A percentile compares a stretch with the other conserved stretches of the same genome.
Evolutionary conservation across 2,797 vertebrate species (phyloP).

Genomic region (Buphagus erythrorhynchus): DNA sequence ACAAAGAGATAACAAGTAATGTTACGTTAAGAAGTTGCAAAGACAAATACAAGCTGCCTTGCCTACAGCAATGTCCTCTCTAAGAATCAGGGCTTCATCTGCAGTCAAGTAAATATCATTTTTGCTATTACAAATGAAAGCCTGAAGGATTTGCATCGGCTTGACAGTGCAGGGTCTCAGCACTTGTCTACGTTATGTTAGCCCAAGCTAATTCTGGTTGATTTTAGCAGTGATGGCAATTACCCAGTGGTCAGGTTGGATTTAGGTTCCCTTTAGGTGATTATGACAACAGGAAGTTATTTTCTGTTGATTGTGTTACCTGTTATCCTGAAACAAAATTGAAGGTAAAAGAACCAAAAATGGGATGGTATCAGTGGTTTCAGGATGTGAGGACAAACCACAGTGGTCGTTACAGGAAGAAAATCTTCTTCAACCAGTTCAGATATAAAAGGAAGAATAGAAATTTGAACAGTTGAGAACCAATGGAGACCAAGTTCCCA

Average conservation of each 20-base stretch:
- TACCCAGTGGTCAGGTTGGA: neutral
- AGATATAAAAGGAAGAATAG: neutral
- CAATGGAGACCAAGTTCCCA: neutral
- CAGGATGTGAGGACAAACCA: neutral
- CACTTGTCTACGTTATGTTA: neutral
- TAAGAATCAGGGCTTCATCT: neutral
- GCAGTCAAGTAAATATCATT: neutral
- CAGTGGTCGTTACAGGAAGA: neutral
- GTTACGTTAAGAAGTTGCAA: neutral
- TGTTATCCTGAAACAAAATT: neutral
- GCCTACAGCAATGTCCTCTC: neutral
- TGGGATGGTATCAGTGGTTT: neutral
- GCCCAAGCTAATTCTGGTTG: neutral
- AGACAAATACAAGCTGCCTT: neutral
- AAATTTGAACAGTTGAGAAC: neutral
- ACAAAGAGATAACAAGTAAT: neutral
- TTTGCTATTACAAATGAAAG: neutral
- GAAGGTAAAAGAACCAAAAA: neutral
- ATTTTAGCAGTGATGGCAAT: neutral
- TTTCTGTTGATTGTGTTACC: neutral
- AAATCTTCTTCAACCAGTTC: neutral
- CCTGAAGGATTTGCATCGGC: neutral
- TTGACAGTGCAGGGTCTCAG: neutral
- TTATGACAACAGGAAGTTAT: neutral
- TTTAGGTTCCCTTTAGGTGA: neutral